Base-by-base conservation (phyloP, 92 coral and sea anemone species). In the Epizoanthus stellaris region DNA sequence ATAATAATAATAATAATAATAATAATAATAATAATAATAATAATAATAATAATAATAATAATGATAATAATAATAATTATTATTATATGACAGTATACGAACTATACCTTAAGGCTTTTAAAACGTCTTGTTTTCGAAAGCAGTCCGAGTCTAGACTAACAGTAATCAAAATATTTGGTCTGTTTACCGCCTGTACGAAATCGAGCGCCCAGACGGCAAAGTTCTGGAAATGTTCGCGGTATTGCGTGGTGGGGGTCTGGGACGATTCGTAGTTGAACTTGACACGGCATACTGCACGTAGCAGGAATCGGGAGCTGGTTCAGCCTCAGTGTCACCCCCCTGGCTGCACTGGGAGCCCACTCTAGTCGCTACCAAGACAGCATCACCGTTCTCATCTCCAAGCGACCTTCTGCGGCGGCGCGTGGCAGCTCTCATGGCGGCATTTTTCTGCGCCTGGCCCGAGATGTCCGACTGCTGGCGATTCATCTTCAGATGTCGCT, bases 391-490 rank as follows among this genome's bases (percentile, higher is more conserved):
- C 30, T 95, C 98, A 77, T 93, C 95, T 36, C 99, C 99, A n/a
- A 97, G 89, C 0, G 98, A 95, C 9, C 91, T 88, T n/a, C 92
- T 58, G 79, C 93, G 98, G 53, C 97, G 85, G 80, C 98, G 98
- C 47, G 86, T 62, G 6, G 92, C 93, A 6, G 98, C 98, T 76
- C 97, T 87, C 77, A 89, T 92, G 38, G 95, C 93, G 25, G 99
- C 99, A 15, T 95, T 91, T 63, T 90, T 95, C 87, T 97, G 99
- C 68, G 99, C 99, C 66, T 93, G 88, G 25, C 98, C 93, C 30
- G 99, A 97, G 61, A 97, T 97, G 77, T 97, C 99, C 2, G 99
- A 97, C 92, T 94, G 98, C 88, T 97, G 99, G 67, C 99, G 96
- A 60, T 91, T 89, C 95, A 97, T 89, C 57, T 95, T 94, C 70